Base-by-base conservation (phyloP, 2,888 invertebrate genomes). In the Sminthurinus aureus region DNA sequence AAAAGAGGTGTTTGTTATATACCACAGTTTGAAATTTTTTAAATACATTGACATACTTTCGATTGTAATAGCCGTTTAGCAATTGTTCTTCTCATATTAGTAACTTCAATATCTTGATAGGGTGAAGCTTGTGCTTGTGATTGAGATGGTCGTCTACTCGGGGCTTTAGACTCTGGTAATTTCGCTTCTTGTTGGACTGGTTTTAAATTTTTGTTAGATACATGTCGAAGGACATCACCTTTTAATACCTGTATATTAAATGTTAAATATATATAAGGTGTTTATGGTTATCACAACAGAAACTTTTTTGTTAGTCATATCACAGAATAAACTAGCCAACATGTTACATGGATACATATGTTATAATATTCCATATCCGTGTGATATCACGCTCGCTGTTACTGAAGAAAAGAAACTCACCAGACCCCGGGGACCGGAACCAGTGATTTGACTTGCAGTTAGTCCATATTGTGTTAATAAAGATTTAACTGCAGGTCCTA, bases 11-110 rank as follows among this genome's bases (percentile, higher is more conserved):
- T n/a, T n/a, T n/a, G n/a, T n/a, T n/a, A n/a, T n/a, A n/a, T n/a
- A n/a, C 20, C n/a, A 67, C n/a, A 67, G 15, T 8, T 71, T 4
- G 12, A 71, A 9, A 22, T 71, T 13, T 20, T 22, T 20, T 71
- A 13, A 24, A 11, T 71, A 67, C n/a, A 3, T 83, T 71, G 71
- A 12, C 84, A 81, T 89, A 91, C 92, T 91, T 94, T 94, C 0
- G 94, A 93, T 89, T 93, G 92, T 18, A 92, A 92, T 11, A 94
- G 90, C 87, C 94, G 90, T 89, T 93, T 93, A 2, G 94, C 94
- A 87, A 94, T 94, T 9, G 92, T 92, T 84, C 90, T 91, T 86
- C 94, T 91, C 91, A 94, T 93, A 87, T 91, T 92, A 3, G 92
- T 91, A 74, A 93, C 90, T 84, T 92, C 92, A 73, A 92, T 90